Evolutionary conservation across 1,140 invertebrate genomes (phyloP).

Genomic region (Ridgeia piscesae): DNA sequence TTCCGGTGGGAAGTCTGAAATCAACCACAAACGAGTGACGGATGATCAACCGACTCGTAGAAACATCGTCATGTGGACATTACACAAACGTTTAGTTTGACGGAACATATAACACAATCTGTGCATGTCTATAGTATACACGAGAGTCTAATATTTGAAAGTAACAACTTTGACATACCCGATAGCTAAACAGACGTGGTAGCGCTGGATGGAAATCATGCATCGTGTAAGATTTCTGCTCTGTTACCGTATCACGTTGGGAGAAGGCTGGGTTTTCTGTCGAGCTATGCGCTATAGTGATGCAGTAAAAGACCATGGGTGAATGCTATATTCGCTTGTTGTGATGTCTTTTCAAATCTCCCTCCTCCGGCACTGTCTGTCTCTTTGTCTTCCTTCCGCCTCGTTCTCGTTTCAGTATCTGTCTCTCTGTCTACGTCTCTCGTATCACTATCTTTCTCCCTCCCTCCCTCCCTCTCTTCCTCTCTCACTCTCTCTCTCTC

Average conservation of each 20-base stretch:
- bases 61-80: background rate
- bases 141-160: background rate
- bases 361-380: too few species aligned
- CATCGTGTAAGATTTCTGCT: background rate
- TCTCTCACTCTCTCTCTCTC: too few species aligned
- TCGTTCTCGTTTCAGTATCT: too few species aligned
- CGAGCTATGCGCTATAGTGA: background rate
- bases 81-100: background rate
- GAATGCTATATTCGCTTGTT: background rate
- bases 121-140: background rate
- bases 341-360: background rate
- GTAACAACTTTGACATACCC: background rate
- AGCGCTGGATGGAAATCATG: background rate
- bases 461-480: too few species aligned
- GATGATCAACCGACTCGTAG: background rate
- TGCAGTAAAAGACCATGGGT: background rate
- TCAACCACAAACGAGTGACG: background rate
- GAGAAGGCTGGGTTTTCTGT: background rate
- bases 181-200: background rate
- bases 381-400: too few species aligned
- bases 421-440: too few species aligned
- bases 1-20: background rate
- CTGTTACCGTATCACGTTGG: background rate
- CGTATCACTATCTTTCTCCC: too few species aligned
- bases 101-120: background rate